These are phyloP conservation scores for Fratercula arctica DNA, from an alignment of 2,797 vertebrate species.

Conservation along the genomic window DNA sequence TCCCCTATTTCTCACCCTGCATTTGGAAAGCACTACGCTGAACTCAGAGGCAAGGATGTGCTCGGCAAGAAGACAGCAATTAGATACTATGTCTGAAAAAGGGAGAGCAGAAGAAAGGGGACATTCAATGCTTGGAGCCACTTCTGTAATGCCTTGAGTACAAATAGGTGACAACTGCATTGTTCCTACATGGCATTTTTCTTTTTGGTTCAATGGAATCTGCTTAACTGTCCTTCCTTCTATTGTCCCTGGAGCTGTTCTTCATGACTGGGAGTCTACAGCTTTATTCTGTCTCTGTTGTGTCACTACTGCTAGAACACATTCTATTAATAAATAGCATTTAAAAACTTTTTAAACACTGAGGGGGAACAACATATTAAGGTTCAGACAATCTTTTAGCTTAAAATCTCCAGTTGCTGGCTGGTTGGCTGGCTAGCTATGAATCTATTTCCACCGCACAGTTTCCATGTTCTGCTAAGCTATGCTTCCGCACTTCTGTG, in stretches of 20 bases:
- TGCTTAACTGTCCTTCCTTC: neutral
- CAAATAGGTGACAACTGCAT: neutral
- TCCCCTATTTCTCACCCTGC: fast-evolving
- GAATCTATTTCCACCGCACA: neutral
- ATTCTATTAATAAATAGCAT: neutral
- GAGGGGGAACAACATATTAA: neutral
- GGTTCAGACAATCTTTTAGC: neutral
- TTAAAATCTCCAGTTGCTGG: neutral
- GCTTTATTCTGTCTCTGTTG: neutral
- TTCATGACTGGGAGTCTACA: neutral
- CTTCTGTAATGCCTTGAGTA: neutral
- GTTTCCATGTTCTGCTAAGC: neutral
- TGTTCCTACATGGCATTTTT: neutral
- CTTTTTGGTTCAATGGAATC: neutral
- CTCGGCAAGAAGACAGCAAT: neutral
- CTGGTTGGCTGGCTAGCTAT: neutral
- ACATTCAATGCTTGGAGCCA: neutral
- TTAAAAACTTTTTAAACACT: neutral
- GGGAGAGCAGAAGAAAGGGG: neutral
- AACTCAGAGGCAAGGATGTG: neutral
- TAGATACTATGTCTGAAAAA: neutral
- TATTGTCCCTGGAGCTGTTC: neutral
- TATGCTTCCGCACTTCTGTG: neutral
- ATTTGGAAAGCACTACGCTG: neutral
- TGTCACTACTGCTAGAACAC: neutral